Base-by-base conservation (phyloP, 2,888 invertebrate genomes). In the Megalurothrips usitatus region DNA sequence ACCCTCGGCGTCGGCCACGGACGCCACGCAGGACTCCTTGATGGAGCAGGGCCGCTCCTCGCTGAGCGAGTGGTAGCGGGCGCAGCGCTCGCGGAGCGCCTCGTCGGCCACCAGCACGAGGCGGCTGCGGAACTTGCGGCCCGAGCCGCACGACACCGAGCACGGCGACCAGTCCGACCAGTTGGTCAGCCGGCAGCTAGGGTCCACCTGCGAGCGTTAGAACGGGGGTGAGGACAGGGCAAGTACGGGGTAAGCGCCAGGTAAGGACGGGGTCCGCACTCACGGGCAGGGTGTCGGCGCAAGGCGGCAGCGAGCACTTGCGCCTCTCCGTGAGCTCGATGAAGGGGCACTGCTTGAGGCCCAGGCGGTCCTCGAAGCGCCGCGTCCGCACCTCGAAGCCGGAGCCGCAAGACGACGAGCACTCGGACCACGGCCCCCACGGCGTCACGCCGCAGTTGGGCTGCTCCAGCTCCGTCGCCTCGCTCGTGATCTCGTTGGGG, bases 131-230 rank as follows among this genome's bases (percentile, higher is more conserved):
- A 92, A 87, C 82, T 90, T 89, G 23, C 94, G 91, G 0, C 97
- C 97, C 85, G 91, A 91, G 0, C 96, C 97, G 86, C 97, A 98
- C 11, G 94, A 92, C 0, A 94, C 94, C 80, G 94, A 94, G 88
- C 97, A 98, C 0, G 96, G 94, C 81, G 96, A 95, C 97, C 97
- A 98, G 84, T 94, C 93, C 81, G 94, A 92, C 97, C 97, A 98
- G 80, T 92, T 92, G 0, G 94, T 94, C n/a, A 95, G 93, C 82
- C 95, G 94, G 80, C 91, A 90, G 78, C 84, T 83, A 0, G 89
- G 87, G 82, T 87, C 88, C 75, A 86, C 86, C 88, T 88, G 81
- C 6, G 79, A 14, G 49, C 9, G 49, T n/a, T n/a, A n/a, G n/a
- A n/a, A n/a, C 10, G 14, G 49, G 10, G 49, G 49, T 11, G 49